Conservation (phyloP, 2,797 vertebrate species). For the Acanthurus lineatus region DNA sequence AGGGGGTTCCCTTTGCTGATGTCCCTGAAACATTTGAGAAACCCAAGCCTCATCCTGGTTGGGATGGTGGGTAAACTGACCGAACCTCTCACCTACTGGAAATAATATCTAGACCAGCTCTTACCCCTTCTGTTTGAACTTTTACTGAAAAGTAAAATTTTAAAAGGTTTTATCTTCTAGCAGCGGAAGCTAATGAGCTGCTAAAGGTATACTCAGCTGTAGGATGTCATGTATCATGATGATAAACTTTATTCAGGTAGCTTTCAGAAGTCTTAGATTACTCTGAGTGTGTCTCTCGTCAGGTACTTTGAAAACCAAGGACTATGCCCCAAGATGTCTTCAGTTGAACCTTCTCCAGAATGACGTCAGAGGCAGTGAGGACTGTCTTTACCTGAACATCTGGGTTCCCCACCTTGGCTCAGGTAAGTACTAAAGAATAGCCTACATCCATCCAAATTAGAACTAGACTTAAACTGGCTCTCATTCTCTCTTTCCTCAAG, state of each 20-base stretch:
- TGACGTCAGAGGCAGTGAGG: constrained; percentile 84
- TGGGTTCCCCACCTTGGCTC: constrained; percentile 90
- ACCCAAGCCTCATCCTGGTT: constrained; percentile 90
- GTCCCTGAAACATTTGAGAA: constrained; percentile 88
- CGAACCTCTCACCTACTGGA: background rate
- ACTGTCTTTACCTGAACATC: constrained; percentile 97
- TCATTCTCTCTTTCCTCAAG: constrained; percentile 68
- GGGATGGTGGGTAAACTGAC: constrained; percentile 86
- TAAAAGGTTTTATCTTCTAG: background rate
- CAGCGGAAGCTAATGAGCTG: background rate
- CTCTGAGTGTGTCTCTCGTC: constrained; percentile 22
- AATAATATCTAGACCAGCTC: background rate
- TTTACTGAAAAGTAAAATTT: too few relatives aligned
- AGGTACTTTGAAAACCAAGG: constrained; percentile 87
- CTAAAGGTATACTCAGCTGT: background rate
- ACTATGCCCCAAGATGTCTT: constrained; percentile 85
- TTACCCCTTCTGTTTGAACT: background rate
- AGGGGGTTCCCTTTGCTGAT: constrained; percentile 92
- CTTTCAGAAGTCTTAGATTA: background rate
- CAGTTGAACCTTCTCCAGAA: constrained; percentile 86
- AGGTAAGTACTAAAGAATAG: constrained; percentile 61
- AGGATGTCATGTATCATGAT: background rate
- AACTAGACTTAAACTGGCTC: background rate
- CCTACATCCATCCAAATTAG: background rate
- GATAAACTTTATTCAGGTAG: background rate